Base-by-base conservation (phyloP, 2,888 invertebrate species). In the Magallana nippona region DNA sequence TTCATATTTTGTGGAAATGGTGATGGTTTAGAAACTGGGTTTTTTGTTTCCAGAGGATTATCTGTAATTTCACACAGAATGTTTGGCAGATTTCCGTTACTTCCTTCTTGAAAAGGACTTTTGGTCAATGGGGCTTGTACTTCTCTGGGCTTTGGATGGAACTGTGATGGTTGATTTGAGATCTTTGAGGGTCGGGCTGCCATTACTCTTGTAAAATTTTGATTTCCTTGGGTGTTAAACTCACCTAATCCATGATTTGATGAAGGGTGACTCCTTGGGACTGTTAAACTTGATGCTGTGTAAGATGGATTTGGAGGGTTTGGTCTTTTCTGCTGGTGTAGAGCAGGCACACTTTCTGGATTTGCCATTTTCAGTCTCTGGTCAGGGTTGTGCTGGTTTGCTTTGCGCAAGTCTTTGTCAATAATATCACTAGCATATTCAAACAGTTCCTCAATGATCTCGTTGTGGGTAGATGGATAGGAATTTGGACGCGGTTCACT, bases 1-100 rank as follows among this genome's bases (percentile, higher is more conserved):
- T 15, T 11, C 22, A 32, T 27, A 15, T 19, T 71, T 71, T 71
- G 71, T 71, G 15, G 10, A 13, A 27, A 11, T n/a, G 11, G 11
- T 19, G 71, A 71, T 27, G 71, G 11, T 11, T 1, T 27, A 11
- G 22, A 27, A 13, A 27, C 71, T 27, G 71, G 27, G 22, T 22
- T 71, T 71, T 71, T 27, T 15, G 11, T 19, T 62, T 19, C 11
- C 10, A 19, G 11, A 22, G 11, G 8, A 17, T 27, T 71, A 32
- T 71, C 71, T 15, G 71, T 27, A 11, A 71, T 27, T 27, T 71
- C 71, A 15, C 32, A 32, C 71, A 71, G 71, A 27, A 71, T 71
- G 22, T 71, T 22, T 71, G 71, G 71, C 71, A 71, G 71, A 27
- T 71, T 71, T 13, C 71, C 71, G 32, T 71, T 71, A 13, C 27